Conservation (phyloP, 2,888 invertebrate genomes). For the Hipparchia sbordonii region DNA sequence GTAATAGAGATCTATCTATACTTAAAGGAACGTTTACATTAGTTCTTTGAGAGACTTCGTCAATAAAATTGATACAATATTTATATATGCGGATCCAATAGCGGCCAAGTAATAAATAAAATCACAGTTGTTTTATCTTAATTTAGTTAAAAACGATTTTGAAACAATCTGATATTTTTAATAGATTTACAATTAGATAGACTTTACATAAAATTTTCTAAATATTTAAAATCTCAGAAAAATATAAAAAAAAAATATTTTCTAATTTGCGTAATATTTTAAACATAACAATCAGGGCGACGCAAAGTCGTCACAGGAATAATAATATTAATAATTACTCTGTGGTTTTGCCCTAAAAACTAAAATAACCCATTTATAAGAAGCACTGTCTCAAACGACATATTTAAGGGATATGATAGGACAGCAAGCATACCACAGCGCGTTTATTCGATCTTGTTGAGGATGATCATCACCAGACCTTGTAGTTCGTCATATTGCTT, state of each 20-base stretch:
- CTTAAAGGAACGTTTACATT: constrained; percentile 79
- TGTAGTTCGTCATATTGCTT: too few relatives aligned
- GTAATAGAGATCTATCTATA: constrained; percentile 79
- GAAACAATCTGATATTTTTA: constrained; percentile 46
- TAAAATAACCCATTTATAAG: constrained; percentile 14
- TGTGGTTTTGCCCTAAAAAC: constrained; percentile 54
- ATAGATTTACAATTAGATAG: constrained; percentile 48
- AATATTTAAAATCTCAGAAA: constrained; percentile 65
- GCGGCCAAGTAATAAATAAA: constrained; percentile 76
- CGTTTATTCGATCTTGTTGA: too few relatives aligned
- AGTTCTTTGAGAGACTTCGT: constrained; percentile 68
- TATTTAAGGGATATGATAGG: neutral
- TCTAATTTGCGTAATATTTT: constrained; percentile 70
- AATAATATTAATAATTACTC: constrained; percentile 39
- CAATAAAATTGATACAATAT: constrained; percentile 40
- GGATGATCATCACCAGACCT: too few relatives aligned
- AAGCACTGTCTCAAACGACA: constrained; percentile 2
- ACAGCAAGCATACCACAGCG: too few relatives aligned
- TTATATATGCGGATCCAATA: constrained; percentile 51
- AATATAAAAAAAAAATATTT: constrained; percentile 53
- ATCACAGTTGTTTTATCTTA: constrained; percentile 79
- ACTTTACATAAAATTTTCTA: constrained; percentile 50
- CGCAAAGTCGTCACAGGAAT: constrained; percentile 41
- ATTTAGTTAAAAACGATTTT: constrained; percentile 66
- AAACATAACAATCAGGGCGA: constrained; percentile 73